phyloP scores from a whole-genome alignment of 2,113 vertebrate species.

The Bucco capensis region DNA sequence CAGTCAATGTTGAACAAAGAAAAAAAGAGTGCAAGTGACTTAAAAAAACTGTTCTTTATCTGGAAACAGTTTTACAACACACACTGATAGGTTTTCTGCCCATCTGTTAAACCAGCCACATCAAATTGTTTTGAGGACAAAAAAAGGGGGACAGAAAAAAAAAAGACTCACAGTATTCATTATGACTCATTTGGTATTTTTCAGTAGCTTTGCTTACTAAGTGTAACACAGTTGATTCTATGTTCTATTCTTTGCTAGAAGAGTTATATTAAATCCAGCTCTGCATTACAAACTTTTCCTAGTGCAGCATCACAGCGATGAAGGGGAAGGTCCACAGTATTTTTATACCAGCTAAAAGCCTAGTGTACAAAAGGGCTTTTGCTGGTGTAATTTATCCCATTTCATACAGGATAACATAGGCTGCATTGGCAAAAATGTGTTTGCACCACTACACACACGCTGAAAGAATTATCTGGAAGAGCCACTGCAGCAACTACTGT shows the following conservation, averaged over 20 bases:
- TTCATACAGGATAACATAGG: not conserved
- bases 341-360: not conserved
- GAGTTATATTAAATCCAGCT: not conserved
- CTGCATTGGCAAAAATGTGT: not conserved
- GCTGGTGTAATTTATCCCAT: not conserved
- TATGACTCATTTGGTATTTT: conserved; percentile 38
- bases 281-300: not conserved
- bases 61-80: conserved; percentile 42
- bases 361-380: not conserved
- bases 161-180: not conserved
- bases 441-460: not conserved
- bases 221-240: not conserved
- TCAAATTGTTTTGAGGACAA: conserved; percentile 47
- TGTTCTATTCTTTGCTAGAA: not conserved
- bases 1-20: conserved; percentile 61
- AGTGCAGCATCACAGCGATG: not conserved
- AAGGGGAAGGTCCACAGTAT: not conserved
- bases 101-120: conserved; percentile 57
- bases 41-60: conserved; percentile 57
- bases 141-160: conserved; percentile 17
- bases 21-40: conserved; percentile 45
- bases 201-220: conserved; percentile 19
- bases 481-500: not conserved
- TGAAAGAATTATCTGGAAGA: not conserved
- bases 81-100: conserved; percentile 45